Evolutionary conservation across 1,140 invertebrate species (phyloP), one percentile per base, ranked within the genome.

Genomic region (Sinella curviseta): DNA sequence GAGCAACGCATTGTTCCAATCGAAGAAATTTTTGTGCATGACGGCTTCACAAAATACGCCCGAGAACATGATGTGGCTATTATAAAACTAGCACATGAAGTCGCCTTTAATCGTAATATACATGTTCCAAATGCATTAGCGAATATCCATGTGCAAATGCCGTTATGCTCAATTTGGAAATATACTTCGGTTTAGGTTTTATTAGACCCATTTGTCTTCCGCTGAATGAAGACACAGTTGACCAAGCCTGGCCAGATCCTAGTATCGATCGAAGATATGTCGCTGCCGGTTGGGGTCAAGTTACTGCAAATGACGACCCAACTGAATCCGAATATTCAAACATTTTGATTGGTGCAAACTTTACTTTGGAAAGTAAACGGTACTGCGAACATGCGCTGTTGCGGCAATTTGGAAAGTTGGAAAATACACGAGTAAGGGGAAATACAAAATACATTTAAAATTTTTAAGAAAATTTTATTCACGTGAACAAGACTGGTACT

Each of bases 171-270:
- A 65, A 65, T 65, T 14, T 70, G 31, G 4, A 33, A 31, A n/a
- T 28, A 74, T 74, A 34, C 26, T 4, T 31, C 26, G 24, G 8
- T 16, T 24, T 26, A 75, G 74, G 28, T 31, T 75, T 75, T 54
- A 26, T 75, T 36, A 14, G 39, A 48, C 74, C 74, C 3, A 75
- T 75, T 30, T 75, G 74, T 30, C 74, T 75, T 48, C 74, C 74
- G 3, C 26, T 75, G 16, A 48, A 2, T 14, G 74, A 75, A 26
- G 74, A 75, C n/a, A 33, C 31, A 1, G 74, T 48, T 2, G 20
- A 20, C 3, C 2, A 39, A 17, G 74, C 74, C 24, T 75, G 74
- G 74, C 34, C 74, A 14, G 4, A 36, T 39, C 8, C 26, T 30
- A n/a, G 24, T 4, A 65, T n/a, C 26, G 65, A 70, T 33, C 39